These are phyloP conservation scores for Clarias macrocephalus DNA, from an alignment of 2,113 vertebrate genomes.

Conservation along the genomic window DNA sequence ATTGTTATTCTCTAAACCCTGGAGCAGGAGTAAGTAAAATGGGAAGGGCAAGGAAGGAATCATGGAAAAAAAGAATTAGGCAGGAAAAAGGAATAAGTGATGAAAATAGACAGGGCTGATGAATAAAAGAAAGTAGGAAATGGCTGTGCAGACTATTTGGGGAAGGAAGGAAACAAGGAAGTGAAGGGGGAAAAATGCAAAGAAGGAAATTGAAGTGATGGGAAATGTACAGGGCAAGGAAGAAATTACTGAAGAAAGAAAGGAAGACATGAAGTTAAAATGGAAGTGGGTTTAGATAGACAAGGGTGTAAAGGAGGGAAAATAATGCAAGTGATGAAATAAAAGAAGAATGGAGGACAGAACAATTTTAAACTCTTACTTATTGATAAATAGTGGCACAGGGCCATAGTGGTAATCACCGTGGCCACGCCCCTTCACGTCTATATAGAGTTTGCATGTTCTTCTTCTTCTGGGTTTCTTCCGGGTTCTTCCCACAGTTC, in stretches of 20 bases:
- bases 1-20: background rate
- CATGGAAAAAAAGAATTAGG: background rate
- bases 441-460: too few relatives aligned
- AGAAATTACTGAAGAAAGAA: background rate
- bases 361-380: background rate
- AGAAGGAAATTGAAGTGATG: background rate
- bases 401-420: too few relatives aligned
- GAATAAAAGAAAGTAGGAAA: background rate
- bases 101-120: background rate
- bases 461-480: too few relatives aligned
- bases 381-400: background rate
- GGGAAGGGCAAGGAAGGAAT: background rate
- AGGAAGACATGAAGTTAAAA: background rate
- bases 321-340: background rate
- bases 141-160: too few relatives aligned
- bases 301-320: background rate
- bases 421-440: too few relatives aligned
- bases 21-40: background rate
- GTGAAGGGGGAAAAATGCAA: background rate
- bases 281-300: background rate
- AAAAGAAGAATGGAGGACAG: background rate
- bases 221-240: background rate
- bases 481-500: too few relatives aligned
- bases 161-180: background rate
- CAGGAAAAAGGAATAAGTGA: background rate